Evolutionary conservation across 2,113 vertebrate genomes (phyloP).

Genomic region (Callaeas wilsoni): DNA sequence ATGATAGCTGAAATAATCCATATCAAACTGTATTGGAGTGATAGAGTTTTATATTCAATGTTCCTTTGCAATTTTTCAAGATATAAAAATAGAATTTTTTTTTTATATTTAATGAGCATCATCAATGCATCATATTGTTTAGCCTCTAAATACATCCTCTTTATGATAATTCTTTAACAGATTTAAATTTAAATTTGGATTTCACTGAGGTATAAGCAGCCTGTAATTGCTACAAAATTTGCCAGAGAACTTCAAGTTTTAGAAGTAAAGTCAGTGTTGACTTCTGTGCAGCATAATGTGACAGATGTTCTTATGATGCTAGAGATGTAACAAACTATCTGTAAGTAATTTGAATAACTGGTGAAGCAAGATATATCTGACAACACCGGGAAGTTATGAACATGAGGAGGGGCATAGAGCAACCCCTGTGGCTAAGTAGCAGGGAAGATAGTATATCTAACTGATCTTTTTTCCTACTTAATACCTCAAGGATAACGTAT

Average conservation of each 20-base stretch:
- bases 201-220: not conserved
- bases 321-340: constrained; percentile 29
- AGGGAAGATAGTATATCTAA: not conserved
- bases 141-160: not conserved
- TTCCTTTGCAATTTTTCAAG: not conserved
- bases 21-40: not conserved
- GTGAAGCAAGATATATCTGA: constrained; percentile 45
- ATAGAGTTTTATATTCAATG: not conserved
- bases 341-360: constrained; percentile 53
- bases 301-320: constrained; percentile 50
- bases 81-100: not conserved
- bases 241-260: not conserved
- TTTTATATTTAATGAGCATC: not conserved
- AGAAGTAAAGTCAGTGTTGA: not conserved
- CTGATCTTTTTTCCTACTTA: not conserved
- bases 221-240: not conserved
- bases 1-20: not conserved
- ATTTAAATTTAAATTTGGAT: not conserved
- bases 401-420: not conserved
- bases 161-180: not conserved
- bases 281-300: not conserved
- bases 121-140: not conserved
- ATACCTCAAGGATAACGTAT: not conserved
- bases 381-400: not conserved
- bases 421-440: not conserved